phyloP scores from a whole-genome alignment of 1,140 invertebrate genomes.

The Drosophila guanche region DNA sequence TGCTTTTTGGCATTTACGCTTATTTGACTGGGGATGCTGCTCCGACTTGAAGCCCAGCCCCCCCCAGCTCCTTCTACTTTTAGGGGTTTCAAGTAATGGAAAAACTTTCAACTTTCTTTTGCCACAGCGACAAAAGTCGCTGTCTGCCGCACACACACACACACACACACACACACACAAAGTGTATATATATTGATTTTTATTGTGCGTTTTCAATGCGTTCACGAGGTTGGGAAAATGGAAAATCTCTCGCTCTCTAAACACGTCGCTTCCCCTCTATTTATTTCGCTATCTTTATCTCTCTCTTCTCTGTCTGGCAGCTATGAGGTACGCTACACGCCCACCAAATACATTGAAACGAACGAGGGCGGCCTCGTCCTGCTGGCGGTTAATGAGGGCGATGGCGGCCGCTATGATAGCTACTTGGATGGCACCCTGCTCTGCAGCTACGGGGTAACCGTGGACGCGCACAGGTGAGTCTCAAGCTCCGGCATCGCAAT shows the following conservation, averaged over 20 bases:
- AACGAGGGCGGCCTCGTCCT: conserved; percentile 89
- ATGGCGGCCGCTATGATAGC: conserved; percentile 89
- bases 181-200: conserved; percentile 73
- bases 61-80: background rate
- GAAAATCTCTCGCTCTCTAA: conserved; percentile 63
- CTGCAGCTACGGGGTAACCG: conserved; percentile 88
- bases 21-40: conserved; percentile 33
- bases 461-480: conserved; percentile 87
- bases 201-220: conserved; percentile 75
- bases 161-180: conserved; percentile 33
- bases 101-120: conserved; percentile 71
- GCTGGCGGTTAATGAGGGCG: conserved; percentile 88
- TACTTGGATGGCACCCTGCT: conserved; percentile 88
- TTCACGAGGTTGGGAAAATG: conserved; percentile 46
- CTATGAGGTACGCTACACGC: conserved; percentile 84
- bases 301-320: conserved; percentile 50
- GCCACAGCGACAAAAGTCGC: conserved; percentile 25
- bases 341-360: conserved; percentile 89
- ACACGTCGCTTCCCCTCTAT: conserved; percentile 20
- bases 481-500: conserved; percentile 17
- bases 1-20: conserved; percentile 77
- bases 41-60: too few species aligned
- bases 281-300: conserved; percentile 4
- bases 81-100: conserved; percentile 61
- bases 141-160: conserved; percentile 18